These are phyloP conservation scores for Orestias chungarensis DNA, from an alignment of 2,797 vertebrate species.

Conservation along the genomic window DNA sequence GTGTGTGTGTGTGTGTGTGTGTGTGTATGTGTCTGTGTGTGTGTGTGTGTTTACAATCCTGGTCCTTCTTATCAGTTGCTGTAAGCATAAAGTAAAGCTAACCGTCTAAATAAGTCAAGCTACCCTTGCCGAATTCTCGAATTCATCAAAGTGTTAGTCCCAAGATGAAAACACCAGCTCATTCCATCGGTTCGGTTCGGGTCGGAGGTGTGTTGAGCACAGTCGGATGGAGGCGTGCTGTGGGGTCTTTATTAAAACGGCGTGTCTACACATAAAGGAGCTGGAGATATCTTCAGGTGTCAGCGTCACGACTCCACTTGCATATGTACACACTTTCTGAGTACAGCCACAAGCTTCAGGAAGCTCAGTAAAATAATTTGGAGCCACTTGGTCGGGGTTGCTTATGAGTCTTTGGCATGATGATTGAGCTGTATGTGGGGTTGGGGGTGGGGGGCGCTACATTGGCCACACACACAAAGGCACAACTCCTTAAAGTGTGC, in stretches of 20 bases:
- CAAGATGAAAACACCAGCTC: conserved; percentile 30
- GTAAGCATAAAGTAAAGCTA: conserved; percentile 70
- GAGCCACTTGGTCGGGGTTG: conserved; percentile 46
- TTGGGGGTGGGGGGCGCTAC: too few species aligned
- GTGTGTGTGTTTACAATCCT: conserved; percentile 54
- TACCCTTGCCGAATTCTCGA: conserved; percentile 65
- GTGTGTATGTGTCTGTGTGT: neutral
- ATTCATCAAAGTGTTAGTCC: conserved; percentile 75
- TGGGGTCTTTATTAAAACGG: conserved; percentile 37
- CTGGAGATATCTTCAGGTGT: conserved; percentile 44
- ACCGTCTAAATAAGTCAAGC: conserved; percentile 64
- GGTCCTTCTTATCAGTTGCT: conserved; percentile 53
- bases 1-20: too few species aligned
- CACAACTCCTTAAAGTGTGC: conserved; percentile 41
- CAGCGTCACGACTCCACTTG: conserved; percentile 9
- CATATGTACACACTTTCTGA: conserved; percentile 20
- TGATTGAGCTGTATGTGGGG: conserved; percentile 88
- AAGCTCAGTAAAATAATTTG: conserved; percentile 63
- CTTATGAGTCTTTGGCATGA: conserved; percentile 92
- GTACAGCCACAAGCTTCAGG: conserved; percentile 75
- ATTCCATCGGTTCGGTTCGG: conserved; percentile 23
- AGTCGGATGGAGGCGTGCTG: conserved; percentile 45
- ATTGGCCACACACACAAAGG: conserved; percentile 54
- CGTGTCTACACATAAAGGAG: conserved; percentile 45
- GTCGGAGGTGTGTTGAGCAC: conserved; percentile 34